Conservation (phyloP, 2,888 invertebrate species). For the Cotesia congregata region DNA sequence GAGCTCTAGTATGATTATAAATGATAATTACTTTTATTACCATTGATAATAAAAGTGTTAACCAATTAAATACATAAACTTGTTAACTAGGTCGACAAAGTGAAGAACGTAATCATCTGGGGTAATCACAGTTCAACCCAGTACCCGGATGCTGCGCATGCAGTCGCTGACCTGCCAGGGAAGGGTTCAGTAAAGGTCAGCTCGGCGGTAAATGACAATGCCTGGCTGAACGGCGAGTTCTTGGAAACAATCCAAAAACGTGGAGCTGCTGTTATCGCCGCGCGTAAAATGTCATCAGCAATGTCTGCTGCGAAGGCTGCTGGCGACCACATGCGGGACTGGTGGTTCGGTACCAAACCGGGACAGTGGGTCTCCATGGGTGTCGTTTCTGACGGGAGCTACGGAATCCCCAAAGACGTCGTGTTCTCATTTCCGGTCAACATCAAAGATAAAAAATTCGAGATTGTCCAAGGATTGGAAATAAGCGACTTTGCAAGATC, state of each 20-base stretch:
- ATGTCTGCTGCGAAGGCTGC: constrained; percentile 99
- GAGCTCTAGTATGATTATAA: no score
- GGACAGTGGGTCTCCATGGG: constrained; percentile 95
- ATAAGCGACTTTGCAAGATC: constrained; percentile 87
- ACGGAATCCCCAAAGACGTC: constrained; percentile 89
- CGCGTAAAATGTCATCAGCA: constrained; percentile 97
- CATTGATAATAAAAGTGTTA: neutral
- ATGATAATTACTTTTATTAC: no score
- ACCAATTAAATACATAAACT: constrained; percentile 16
- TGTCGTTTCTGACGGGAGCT: constrained; percentile 95
- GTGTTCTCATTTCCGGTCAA: constrained; percentile 97
- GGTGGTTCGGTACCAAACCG: constrained; percentile 89
- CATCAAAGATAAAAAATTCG: constrained; percentile 84
- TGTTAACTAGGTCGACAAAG: constrained; percentile 77
- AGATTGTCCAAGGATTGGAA: constrained; percentile 86
- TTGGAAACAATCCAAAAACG: constrained; percentile 95
- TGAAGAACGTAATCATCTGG: constrained; percentile 97
- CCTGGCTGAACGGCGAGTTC: constrained; percentile 86
- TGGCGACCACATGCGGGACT: constrained; percentile 96
- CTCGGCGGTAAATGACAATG: constrained; percentile 84
- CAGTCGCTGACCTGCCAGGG: constrained; percentile 74
- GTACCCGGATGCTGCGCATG: constrained; percentile 92
- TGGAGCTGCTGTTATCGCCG: constrained; percentile 97
- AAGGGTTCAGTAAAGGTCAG: constrained; percentile 74
- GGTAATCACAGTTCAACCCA: constrained; percentile 99